Percentiles rank a stretch among this genome's conserved stretches.
phyloP scores from a whole-genome alignment of 1,140 invertebrate species.

The Brachionus rotundiformis region DNA sequence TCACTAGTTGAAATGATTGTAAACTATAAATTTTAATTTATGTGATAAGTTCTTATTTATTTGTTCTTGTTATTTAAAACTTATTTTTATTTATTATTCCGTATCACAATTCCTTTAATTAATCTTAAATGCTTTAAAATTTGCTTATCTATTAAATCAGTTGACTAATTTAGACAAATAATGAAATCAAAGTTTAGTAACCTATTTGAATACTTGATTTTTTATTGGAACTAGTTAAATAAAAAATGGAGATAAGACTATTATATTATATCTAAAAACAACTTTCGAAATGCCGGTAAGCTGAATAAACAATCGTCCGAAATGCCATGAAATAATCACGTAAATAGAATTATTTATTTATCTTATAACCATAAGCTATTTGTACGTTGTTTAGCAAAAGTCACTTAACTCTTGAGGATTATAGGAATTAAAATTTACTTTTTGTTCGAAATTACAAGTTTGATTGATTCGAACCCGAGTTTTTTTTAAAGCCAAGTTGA shows the following conservation, averaged over 20 bases:
- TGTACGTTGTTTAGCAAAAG: neutral
- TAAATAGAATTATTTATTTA: conserved; percentile 9
- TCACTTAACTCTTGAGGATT: neutral
- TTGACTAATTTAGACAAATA: neutral
- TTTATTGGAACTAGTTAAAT: neutral
- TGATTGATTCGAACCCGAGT: conserved; percentile 13
- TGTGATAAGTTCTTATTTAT: neutral
- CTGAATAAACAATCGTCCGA: conserved; percentile 9
- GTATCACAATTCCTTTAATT: neutral
- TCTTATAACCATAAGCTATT: conserved; percentile 1
- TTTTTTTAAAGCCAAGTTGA: neutral
- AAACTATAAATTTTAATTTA: neutral
- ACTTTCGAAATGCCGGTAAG: neutral
- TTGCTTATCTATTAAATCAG: neutral
- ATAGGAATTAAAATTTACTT: neutral
- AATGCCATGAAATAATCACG: conserved; percentile 21
- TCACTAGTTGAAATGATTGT: no score
- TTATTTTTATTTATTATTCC: neutral
- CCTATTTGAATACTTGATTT: no score
- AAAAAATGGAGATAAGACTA: neutral
- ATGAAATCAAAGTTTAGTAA: neutral
- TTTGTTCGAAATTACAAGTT: conserved; percentile 3
- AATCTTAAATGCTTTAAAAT: neutral
- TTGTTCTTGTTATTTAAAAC: neutral
- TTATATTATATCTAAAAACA: neutral